A percentile compares a stretch with the other conserved stretches of the same genome.
phyloP scores from a whole-genome alignment of 2,888 invertebrate species.

The Acanthopleura granulata region DNA sequence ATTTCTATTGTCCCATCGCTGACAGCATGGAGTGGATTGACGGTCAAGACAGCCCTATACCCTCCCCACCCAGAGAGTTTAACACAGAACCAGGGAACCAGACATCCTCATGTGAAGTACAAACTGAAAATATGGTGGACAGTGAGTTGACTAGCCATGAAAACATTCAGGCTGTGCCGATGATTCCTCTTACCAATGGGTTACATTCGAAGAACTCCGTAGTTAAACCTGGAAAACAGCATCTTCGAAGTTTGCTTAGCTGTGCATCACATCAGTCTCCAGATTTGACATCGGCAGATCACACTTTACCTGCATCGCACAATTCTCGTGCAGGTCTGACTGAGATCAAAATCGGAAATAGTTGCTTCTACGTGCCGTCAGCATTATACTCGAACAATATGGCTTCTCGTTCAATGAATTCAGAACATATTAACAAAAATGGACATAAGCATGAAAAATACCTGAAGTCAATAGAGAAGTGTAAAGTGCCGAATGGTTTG shows the following conservation, averaged over 20 bases:
- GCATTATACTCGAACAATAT: not conserved
- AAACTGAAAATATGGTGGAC: too few relatives aligned
- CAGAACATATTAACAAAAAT: not conserved
- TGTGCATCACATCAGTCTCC: not conserved
- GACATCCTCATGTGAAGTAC: not conserved
- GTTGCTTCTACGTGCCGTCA: constrained; percentile 19
- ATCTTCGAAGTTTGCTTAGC: not conserved
- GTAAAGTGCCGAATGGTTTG: not conserved
- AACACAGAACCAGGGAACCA: not conserved
- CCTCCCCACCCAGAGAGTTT: not conserved
- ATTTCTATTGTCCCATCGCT: constrained; percentile 8
- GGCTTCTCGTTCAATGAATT: not conserved
- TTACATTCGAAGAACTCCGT: not conserved
- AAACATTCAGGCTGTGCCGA: not conserved
- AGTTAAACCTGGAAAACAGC: not conserved
- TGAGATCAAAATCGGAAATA: constrained; percentile 27
- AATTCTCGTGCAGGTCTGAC: constrained; percentile 39
- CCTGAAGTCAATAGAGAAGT: not conserved
- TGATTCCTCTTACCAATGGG: not conserved
- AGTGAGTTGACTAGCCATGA: not conserved
- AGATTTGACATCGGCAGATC: not conserved
- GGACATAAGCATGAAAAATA: not conserved
- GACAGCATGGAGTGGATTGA: constrained; percentile 10
- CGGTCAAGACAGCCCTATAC: not conserved
- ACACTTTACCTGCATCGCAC: too few relatives aligned